These are phyloP conservation scores for Muricea muricata DNA, from an alignment of 92 coral and sea anemone genomes.

Conservation along the genomic window DNA sequence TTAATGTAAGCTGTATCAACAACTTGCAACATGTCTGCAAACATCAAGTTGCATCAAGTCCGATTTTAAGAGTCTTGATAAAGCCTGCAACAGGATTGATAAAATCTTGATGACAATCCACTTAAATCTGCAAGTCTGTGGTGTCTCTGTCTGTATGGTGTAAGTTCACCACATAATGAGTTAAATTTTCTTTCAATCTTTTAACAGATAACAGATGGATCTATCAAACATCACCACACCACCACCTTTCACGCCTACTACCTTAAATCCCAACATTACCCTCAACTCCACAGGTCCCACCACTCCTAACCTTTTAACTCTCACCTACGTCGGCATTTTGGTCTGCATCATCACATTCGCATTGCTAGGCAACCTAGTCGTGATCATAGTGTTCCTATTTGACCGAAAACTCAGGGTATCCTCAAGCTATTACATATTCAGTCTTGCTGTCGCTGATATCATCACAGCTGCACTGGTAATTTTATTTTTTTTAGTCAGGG, in stretches of 20 bases:
- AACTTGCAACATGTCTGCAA: no score
- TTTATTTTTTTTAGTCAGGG: no score
- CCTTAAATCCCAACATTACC: not conserved
- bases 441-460: slow-evolving; percentile 85
- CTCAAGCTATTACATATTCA: slow-evolving; percentile 82
- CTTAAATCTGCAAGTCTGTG: no score
- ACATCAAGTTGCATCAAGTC: no score
- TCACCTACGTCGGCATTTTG: slow-evolving; percentile 50
- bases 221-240: not conserved
- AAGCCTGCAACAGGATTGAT: no score
- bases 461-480: slow-evolving; percentile 75
- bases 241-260: not conserved
- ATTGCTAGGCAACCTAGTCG: slow-evolving; percentile 83
- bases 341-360: slow-evolving; percentile 68
- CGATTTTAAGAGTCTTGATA: no score
- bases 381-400: slow-evolving; percentile 75
- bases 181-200: no score
- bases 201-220: no score
- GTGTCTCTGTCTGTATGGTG: no score
- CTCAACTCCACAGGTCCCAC: not conserved
- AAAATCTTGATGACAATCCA: no score
- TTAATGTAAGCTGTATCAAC: no score
- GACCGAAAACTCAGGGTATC: slow-evolving; percentile 75
- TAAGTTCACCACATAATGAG: no score
- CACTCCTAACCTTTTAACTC: not conserved